Evolutionary conservation across 2,888 invertebrate genomes (phyloP).

Genomic region (Acanthosoma haemorrhoidale): DNA sequence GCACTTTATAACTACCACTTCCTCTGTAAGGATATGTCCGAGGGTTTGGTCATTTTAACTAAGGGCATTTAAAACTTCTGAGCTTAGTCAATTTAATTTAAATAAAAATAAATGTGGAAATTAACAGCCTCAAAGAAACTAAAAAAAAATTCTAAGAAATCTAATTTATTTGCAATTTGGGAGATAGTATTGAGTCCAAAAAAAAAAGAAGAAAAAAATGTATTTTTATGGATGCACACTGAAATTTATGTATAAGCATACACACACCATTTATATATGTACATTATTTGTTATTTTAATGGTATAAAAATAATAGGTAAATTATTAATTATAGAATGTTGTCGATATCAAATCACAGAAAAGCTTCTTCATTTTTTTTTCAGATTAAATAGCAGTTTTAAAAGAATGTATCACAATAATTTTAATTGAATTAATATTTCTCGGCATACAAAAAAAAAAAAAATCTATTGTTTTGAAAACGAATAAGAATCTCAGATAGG

Average conservation of each 20-base stretch:
- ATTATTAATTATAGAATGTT: neutral
- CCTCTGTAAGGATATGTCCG: slow-evolving; percentile 27
- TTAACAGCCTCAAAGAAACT: too few species aligned
- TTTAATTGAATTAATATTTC: neutral
- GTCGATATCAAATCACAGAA: neutral
- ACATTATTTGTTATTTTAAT: too few species aligned
- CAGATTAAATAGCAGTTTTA: neutral
- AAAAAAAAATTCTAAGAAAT: too few species aligned
- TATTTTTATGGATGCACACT: too few species aligned
- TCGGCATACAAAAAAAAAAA: neutral
- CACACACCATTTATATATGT: neutral
- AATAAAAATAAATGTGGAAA: too few species aligned
- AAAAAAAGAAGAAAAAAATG: too few species aligned
- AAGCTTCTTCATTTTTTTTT: neutral
- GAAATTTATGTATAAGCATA: neutral
- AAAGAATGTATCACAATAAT: neutral
- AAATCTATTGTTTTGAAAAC: slow-evolving; percentile 8
- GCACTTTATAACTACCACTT: slow-evolving; percentile 35
- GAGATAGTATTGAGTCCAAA: too few species aligned
- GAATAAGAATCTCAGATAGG: slow-evolving; percentile 10
- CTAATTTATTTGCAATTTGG: too few species aligned
- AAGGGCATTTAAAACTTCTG: neutral
- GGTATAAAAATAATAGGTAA: neutral
- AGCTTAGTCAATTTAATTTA: too few species aligned
- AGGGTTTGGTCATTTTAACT: slow-evolving; percentile 14